A percentile compares a stretch with the other conserved stretches of the same genome.
Evolutionary conservation across 1,140 invertebrate species (phyloP).

Genomic region (Ceratosolen fusciceps): DNA sequence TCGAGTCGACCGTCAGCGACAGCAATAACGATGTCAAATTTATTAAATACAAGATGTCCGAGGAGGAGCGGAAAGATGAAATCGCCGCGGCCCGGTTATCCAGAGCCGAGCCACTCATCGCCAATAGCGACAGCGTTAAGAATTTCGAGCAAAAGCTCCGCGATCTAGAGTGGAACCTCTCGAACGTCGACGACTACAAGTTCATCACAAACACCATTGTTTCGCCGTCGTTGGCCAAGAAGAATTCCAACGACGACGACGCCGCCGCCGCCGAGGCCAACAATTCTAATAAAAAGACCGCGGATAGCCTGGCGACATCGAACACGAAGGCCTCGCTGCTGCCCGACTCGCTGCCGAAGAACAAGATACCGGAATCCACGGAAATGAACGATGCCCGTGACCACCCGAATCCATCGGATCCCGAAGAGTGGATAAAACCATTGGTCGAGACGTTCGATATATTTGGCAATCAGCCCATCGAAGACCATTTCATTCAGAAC

Average conservation of each 20-base stretch:
- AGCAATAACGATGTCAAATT: slow-evolving; percentile 44
- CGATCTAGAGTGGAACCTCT: slow-evolving; percentile 21
- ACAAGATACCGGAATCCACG: background rate
- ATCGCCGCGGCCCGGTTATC: background rate
- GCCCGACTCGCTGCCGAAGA: background rate
- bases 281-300: background rate
- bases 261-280: slow-evolving; percentile 19
- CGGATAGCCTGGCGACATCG: background rate
- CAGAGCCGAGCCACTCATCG: slow-evolving; percentile 26
- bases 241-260: background rate
- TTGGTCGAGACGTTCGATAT: slow-evolving; percentile 47
- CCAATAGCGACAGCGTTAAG: background rate
- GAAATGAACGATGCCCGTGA: slow-evolving; percentile 38
- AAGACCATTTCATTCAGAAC: slow-evolving; percentile 44
- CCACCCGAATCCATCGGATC: slow-evolving; percentile 35
- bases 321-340: background rate
- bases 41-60: slow-evolving; percentile 38
- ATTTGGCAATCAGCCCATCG: slow-evolving; percentile 45
- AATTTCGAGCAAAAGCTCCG: background rate
- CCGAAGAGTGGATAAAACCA: slow-evolving; percentile 46
- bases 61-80: slow-evolving; percentile 29
- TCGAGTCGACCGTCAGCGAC: slow-evolving; percentile 41
- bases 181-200: slow-evolving; percentile 38
- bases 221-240: background rate
- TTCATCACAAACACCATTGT: background rate